phyloP scores from a whole-genome alignment of 2,797 vertebrate species.

The Pygocentrus nattereri region DNA sequence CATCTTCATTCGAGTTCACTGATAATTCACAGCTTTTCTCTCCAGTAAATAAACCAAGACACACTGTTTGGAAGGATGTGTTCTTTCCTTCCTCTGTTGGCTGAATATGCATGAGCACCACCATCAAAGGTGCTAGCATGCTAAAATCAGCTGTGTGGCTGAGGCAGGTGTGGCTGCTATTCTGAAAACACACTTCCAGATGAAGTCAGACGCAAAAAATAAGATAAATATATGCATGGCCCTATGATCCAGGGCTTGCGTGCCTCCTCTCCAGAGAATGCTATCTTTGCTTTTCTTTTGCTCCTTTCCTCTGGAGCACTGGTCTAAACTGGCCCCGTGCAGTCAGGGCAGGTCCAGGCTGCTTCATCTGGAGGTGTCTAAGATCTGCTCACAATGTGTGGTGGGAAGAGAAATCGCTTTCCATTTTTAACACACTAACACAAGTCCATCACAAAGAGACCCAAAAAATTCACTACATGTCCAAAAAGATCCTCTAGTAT shows the following conservation, averaged over 20 bases:
- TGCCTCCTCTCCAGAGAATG: not conserved
- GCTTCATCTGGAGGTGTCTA: conserved; percentile 69
- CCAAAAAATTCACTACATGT: not conserved
- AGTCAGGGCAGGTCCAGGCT: conserved; percentile 28
- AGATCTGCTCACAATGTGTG: conserved; percentile 67
- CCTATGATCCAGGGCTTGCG: not conserved
- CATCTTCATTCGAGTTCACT: not conserved
- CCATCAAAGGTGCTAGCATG: conserved; percentile 69
- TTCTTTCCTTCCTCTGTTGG: conserved; percentile 60
- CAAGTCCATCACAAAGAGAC: not conserved
- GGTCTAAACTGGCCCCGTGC: not conserved
- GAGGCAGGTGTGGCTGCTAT: conserved; percentile 65
- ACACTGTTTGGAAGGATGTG: conserved; percentile 20
- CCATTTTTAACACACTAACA: conserved; percentile 27
- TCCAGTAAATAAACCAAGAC: conserved; percentile 71
- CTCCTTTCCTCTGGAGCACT: not conserved
- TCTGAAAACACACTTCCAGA: conserved; percentile 9
- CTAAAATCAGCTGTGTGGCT: conserved; percentile 59
- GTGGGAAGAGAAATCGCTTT: conserved; percentile 65
- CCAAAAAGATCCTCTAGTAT: not conserved
- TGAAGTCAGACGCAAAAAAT: conserved; percentile 20
- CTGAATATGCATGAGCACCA: conserved; percentile 72
- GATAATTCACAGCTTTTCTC: conserved; percentile 45
- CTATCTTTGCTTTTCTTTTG: not conserved
- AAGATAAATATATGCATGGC: not conserved